A percentile compares a stretch with the other conserved stretches of the same genome.
phyloP scores from a whole-genome alignment of 2,113 vertebrate genomes.

The Barnardius zonarius region DNA sequence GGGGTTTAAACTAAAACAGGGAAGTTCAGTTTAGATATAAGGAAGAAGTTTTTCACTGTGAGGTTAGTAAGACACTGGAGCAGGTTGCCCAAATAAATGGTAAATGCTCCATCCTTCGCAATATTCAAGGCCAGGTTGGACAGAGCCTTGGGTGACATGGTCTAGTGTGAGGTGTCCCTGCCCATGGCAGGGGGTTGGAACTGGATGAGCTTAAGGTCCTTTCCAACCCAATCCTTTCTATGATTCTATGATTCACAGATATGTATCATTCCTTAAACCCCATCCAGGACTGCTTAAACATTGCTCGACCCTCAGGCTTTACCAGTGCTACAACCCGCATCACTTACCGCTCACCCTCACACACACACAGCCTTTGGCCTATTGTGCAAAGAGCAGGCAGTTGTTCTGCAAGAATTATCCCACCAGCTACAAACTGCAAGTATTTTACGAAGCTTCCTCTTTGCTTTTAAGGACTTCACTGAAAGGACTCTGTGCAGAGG shows the following conservation, averaged over 20 bases:
- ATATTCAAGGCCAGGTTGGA: neutral
- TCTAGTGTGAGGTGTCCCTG: neutral
- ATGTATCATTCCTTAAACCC: neutral
- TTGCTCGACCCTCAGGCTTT: neutral
- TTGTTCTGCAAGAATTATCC: neutral
- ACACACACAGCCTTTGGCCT: rapidly evolving
- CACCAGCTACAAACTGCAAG: neutral
- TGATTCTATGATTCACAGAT: neutral
- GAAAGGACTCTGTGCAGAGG: neutral
- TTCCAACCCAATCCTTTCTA: neutral
- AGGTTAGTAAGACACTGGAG: neutral
- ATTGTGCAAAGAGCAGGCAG: neutral
- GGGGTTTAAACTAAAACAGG: neutral
- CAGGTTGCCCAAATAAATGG: neutral
- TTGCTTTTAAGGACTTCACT: neutral
- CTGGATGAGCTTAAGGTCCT: neutral
- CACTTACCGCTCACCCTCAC: rapidly evolving
- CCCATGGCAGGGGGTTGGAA: neutral
- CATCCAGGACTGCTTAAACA: neutral
- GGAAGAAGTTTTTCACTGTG: neutral
- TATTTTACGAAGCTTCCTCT: neutral
- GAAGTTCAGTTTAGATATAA: neutral
- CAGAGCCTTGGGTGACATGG: neutral
- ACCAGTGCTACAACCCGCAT: rapidly evolving
- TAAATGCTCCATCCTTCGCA: neutral